Evolutionary conservation across 2,797 vertebrate genomes (phyloP).

Genomic region (Heteromormyrus szaboi): DNA sequence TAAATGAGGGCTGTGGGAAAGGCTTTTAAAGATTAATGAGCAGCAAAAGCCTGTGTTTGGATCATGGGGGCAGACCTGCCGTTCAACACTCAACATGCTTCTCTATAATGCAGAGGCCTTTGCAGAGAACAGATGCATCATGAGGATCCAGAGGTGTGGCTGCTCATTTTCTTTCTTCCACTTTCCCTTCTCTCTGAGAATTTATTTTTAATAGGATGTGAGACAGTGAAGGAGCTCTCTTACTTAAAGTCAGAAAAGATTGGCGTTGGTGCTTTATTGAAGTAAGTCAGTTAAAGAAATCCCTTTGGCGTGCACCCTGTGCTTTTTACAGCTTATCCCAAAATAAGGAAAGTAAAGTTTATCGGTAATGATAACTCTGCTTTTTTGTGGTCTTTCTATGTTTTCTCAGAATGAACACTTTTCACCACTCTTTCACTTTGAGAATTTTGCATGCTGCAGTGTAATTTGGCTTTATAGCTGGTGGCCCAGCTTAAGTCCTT

Average conservation of each 20-base stretch:
- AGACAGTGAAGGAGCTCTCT: background rate
- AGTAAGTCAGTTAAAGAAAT: constrained; percentile 1
- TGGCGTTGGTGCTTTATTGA: background rate
- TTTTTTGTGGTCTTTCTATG: background rate
- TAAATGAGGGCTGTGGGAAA: background rate
- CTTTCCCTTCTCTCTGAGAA: constrained; percentile 2
- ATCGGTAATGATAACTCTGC: background rate
- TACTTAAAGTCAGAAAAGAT: background rate
- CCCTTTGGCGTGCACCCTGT: background rate
- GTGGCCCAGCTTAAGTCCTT: background rate
- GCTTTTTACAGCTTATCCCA: background rate
- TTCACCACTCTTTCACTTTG: background rate
- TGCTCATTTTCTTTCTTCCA: constrained; percentile 18
- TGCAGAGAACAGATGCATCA: constrained; percentile 2
- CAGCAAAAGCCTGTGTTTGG: constrained; percentile 16
- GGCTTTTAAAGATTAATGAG: constrained; percentile 27
- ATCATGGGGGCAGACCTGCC: background rate
- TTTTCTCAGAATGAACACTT: constrained; percentile 6
- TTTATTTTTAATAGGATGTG: constrained; percentile 25
- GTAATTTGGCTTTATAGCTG: background rate
- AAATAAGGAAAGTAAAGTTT: background rate
- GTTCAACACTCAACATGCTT: background rate
- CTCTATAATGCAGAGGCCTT: constrained; percentile 27
- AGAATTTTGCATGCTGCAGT: background rate
- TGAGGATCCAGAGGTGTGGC: constrained; percentile 14